Evolutionary conservation across 1,140 invertebrate genomes (phyloP), one percentile per base, ranked within the genome.

Genomic region (Leptopilina boulardi): DNA sequence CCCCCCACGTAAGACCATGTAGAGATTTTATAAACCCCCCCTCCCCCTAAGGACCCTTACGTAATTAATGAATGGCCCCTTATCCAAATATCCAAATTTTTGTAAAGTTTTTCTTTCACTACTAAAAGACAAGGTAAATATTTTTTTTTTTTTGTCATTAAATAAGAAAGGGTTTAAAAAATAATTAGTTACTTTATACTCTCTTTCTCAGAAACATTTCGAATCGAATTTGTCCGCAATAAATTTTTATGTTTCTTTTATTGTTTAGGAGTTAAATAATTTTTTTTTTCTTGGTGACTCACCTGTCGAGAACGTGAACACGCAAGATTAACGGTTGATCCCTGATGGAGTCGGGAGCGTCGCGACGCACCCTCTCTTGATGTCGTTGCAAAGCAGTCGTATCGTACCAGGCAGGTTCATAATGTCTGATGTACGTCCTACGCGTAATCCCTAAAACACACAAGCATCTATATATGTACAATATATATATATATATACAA

Each of bases 391-490:
- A 86, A n/a, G 87, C 80, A 59, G 88, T 79, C 30, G 87, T 83
- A 78, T 93, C 92, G 86, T 93, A 93, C 85, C 90, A 91, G 21
- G 92, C 89, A 21, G 92, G 91, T 83, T 92, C 92, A 85, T 92
- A 93, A 86, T 92, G 90, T 23, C 88, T 88, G 84, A 93, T 91
- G 84, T 92, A 92, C 54, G 92, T 90, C 79, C 89, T 90, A 79
- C 91, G 87, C 44, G 84, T 85, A 75, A 92, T 87, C 77, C 90
- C 92, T 92, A 86, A 54, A 87, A 88, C 76, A 81, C 75, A 82
- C 47, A 84, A 77, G 77, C 70, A 73, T 21, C 34, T 47, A 79
- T 54, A 73, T 38, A 38, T 38, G 34, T 38, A 6, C 2, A 5
- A 5, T 38, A 4, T 38, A 38, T 3, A 38, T 38, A 38, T 41